Conservation (phyloP, 37 sponge, comb jelly and placozoan species). For the Spongia lamella region DNA sequence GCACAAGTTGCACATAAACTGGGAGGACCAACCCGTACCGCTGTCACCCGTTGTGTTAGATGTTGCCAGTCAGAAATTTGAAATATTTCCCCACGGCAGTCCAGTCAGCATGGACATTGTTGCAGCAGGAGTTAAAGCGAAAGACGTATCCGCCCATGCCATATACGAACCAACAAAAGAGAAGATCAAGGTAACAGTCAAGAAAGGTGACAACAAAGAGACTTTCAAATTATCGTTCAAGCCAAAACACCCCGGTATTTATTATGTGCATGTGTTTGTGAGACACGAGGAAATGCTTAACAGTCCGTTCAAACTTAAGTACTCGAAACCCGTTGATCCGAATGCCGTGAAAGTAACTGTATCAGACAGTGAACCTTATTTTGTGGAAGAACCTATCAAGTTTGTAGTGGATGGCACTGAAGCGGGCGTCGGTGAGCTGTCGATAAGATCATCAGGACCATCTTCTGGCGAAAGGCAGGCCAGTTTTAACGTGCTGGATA, state of each 20-base stretch:
- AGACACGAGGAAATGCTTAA: conserved; percentile 36
- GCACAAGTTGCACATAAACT: conserved; percentile 55
- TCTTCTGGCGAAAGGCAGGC: conserved; percentile 33
- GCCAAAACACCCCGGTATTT: conserved; percentile 57
- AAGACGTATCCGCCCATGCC: conserved; percentile 56
- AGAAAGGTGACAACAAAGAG: conserved; percentile 42
- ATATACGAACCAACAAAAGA: conserved; percentile 42
- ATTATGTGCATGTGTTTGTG: conserved; percentile 47
- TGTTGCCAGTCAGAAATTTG: conserved; percentile 7
- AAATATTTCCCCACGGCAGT: conserved; percentile 39
- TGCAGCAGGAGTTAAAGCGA: conserved; percentile 22
- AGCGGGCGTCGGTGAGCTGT: conserved; percentile 71
- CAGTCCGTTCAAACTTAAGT: conserved; percentile 44
- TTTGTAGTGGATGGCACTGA: conserved; percentile 60
- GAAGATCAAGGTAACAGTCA: conserved; percentile 57
- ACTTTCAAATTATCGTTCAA: conserved; percentile 50
- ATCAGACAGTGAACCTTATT: conserved; percentile 7
- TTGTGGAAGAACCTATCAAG: conserved; percentile 44
- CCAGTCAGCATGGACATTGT: conserved; percentile 49
- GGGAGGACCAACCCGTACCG: conserved; percentile 52
- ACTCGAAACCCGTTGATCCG: conserved; percentile 30
- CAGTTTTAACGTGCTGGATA: conserved; percentile 28
- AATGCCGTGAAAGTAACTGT: conserved; percentile 23
- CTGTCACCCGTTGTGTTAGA: conserved; percentile 62
- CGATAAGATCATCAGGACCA: conserved; percentile 49